A percentile compares a stretch with the other conserved stretches of the same genome.
phyloP scores from a whole-genome alignment of 2,113 vertebrate species.

The Microtus richardsoni region DNA sequence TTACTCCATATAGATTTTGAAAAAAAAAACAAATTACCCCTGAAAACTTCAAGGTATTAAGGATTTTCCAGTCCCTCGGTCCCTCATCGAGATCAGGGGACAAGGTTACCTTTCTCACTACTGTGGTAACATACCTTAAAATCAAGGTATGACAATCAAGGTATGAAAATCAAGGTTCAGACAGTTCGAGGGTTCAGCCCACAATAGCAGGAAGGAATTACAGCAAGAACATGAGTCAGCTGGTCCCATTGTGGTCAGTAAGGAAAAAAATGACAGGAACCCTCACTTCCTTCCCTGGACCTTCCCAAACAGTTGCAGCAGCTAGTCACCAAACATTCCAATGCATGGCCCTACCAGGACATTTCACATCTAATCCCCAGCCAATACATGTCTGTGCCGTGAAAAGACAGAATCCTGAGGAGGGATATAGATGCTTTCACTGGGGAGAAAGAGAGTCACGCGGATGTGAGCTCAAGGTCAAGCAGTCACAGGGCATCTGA shows the following conservation, averaged over 20 bases:
- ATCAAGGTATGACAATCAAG: too few species aligned
- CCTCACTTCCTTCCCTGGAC: not conserved
- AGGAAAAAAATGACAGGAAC: too few species aligned
- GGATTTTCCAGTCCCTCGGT: too few species aligned
- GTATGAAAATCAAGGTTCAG: too few species aligned
- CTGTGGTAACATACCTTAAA: not conserved
- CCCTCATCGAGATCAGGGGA: not conserved
- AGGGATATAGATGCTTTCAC: fast-evolving
- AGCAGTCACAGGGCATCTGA: not conserved
- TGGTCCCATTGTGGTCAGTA: not conserved
- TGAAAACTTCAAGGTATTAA: not conserved
- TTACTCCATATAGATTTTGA: not conserved
- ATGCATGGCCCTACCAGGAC: too few species aligned
- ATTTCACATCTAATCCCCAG: not conserved
- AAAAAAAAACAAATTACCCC: too few species aligned
- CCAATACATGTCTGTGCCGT: not conserved
- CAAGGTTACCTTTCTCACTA: not conserved
- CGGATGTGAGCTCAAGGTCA: not conserved
- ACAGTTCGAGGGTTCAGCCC: not conserved
- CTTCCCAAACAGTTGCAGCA: not conserved
- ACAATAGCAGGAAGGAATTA: not conserved
- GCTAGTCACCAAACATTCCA: not conserved
- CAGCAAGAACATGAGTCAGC: not conserved
- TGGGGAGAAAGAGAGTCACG: not conserved
- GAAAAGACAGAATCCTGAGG: not conserved